Base-by-base conservation (phyloP, 1,140 invertebrate genomes). In the Ceratitis capitata region DNA sequence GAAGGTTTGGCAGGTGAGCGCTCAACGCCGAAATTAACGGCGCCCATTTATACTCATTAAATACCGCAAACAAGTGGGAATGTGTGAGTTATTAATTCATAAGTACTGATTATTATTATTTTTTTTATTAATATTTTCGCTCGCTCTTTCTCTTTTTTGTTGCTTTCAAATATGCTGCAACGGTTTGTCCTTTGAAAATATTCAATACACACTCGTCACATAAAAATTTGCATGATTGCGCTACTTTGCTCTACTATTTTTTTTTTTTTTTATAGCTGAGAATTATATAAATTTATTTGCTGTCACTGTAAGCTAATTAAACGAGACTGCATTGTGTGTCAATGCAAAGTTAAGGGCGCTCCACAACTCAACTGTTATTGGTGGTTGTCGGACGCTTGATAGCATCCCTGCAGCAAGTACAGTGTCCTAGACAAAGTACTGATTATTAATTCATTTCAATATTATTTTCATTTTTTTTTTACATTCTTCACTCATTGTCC, bases 381-480 rank as follows among this genome's bases (percentile, higher is more conserved):
- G 42, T 47, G 69, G 16, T 7, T 7, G 29, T 78, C 29, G 26
- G 19, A 2, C 35, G n/a, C 19, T 78, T 19, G 14, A 42, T n/a
- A 10, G 78, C 32, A 5, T 16, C 32, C 5, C 45, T 45, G 5
- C 2, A 49, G 23, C 1, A 32, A 51, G 9, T 19, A 19, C 0
- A 32, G 23, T 49, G 82, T 78, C 39, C 10, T 26, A 83, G 45
- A 53, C 45, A 83, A 83, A 51, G 49, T 49, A 29, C 49, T 83
- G 82, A 83, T 83, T 83, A 83, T 83, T 83, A 83, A 83, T 83
- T 83, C 26, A 83, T 83, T 83, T 35, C 82, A 83, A 53, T 39
- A 42, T 56, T 78, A 23, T 29, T 51, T 35, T 83, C 14, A 53
- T 51, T 7, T 82, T 51, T 42, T 26, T 49, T 19, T 49, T 42